phyloP scores from a whole-genome alignment of 2,888 invertebrate genomes.

The Zygaena filipendulae region DNA sequence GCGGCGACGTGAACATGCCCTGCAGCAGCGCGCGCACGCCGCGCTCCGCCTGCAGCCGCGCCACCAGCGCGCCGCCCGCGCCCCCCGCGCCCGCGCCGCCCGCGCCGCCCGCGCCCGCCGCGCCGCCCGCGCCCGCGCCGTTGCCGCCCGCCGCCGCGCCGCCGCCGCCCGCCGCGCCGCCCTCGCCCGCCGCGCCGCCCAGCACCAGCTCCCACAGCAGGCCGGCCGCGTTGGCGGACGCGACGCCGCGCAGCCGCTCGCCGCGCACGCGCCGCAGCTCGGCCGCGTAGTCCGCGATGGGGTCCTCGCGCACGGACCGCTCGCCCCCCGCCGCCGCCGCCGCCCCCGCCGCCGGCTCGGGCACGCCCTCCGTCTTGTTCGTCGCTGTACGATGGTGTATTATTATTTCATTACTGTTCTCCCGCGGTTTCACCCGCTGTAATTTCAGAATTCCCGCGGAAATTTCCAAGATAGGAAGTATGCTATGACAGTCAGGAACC shows the following conservation, averaged over 20 bases:
- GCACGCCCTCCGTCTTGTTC: conserved; percentile 12
- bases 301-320: too few species aligned
- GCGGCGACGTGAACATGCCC: conserved; percentile 73
- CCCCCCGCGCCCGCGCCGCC: conserved; percentile 20
- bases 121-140: conserved; percentile 77
- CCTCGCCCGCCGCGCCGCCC: conserved; percentile 29
- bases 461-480: too few species aligned
- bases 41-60: conserved; percentile 18
- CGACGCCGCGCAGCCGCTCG: conserved; percentile 72
- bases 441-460: too few species aligned
- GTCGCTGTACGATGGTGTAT: too few species aligned
- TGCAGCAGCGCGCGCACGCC: conserved; percentile 67
- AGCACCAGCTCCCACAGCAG: conserved; percentile 89
- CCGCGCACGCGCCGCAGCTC: conserved; percentile 47
- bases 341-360: conserved; percentile 8
- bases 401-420: too few species aligned
- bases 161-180: conserved; percentile 34
- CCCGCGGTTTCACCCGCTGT: too few species aligned
- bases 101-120: conserved; percentile 27
- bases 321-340: conserved; percentile 10
- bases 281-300: conserved; percentile 8
- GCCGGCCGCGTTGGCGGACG: conserved; percentile 88
- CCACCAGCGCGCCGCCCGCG: conserved; percentile 15
- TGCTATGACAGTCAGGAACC: too few species aligned
- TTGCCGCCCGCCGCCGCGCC: conserved; percentile 81